Evolutionary conservation across 2,888 invertebrate genomes (phyloP).

Genomic region (Scelioninae gen. 1): DNA sequence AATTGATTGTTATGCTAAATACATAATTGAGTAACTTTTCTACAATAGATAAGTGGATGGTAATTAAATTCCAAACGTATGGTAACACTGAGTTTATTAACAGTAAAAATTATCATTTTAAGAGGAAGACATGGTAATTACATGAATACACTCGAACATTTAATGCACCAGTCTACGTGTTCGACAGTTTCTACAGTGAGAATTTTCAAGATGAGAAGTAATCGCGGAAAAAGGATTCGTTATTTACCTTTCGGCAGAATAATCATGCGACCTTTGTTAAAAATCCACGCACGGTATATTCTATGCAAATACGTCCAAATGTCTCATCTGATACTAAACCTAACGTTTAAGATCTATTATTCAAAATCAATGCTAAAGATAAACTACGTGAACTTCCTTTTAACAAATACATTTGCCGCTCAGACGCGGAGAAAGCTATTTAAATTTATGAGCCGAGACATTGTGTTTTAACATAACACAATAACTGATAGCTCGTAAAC

Average conservation of each 20-base stretch:
- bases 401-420: conserved; percentile 47
- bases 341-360: conserved; percentile 49
- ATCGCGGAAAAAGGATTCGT: background rate
- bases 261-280: conserved; percentile 18
- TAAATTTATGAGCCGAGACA: conserved; percentile 64
- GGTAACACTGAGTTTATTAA: conserved; percentile 14
- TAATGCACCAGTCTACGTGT: background rate
- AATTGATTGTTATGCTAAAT: conserved; percentile 8
- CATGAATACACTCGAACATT: background rate
- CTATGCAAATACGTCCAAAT: conserved; percentile 27
- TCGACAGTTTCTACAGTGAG: background rate
- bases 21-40: conserved; percentile 9
- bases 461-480: conserved; percentile 54
- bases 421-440: conserved; percentile 65
- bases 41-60: background rate
- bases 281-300: conserved; percentile 28
- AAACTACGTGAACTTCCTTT: conserved; percentile 41
- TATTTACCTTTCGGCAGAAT: conserved; percentile 13
- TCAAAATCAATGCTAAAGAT: conserved; percentile 53
- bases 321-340: conserved; percentile 31
- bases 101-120: conserved; percentile 15
- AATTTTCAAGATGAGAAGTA: background rate
- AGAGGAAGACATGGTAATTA: conserved; percentile 22
- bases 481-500: conserved; percentile 60
- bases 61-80: conserved; percentile 24